A percentile compares a stretch with the other conserved stretches of the same genome.
Conservation (phyloP, 2,888 invertebrate species). For the Oscheius sp. region DNA sequence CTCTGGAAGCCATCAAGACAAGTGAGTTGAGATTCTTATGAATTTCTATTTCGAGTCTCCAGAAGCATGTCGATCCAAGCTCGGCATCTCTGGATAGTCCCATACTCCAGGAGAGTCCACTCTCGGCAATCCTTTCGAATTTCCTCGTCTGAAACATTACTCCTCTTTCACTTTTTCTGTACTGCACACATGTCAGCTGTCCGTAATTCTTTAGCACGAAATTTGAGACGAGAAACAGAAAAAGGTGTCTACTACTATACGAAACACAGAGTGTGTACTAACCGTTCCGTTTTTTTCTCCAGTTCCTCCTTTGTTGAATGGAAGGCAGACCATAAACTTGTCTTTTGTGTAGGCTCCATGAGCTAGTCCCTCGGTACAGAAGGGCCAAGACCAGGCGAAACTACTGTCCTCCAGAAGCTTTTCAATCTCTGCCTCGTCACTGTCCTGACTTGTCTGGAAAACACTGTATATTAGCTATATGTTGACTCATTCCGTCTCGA, state of each 20-base stretch:
- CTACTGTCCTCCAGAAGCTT: slow-evolving; percentile 47
- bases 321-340: slow-evolving; percentile 68
- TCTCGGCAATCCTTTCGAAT: slow-evolving; percentile 68
- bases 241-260: slow-evolving; percentile 14
- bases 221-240: background rate
- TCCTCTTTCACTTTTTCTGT: background rate
- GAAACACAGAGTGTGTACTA: slow-evolving; percentile 18
- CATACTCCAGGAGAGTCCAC: slow-evolving; percentile 68
- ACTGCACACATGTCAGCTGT: background rate
- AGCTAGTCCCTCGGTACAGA: slow-evolving; percentile 67
- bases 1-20: slow-evolving; percentile 69
- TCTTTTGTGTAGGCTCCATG: slow-evolving; percentile 68
- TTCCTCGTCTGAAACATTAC: slow-evolving; percentile 65
- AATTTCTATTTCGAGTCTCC: slow-evolving; percentile 68
- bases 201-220: background rate
- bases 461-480: background rate
- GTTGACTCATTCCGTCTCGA: too few relatives aligned
- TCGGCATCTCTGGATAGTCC: slow-evolving; percentile 63
- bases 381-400: slow-evolving; percentile 71
- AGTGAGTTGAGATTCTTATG: slow-evolving; percentile 65
- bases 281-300: slow-evolving; percentile 69
- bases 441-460: slow-evolving; percentile 24
- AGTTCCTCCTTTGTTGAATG: slow-evolving; percentile 70
- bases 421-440: slow-evolving; percentile 30
- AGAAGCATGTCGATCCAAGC: slow-evolving; percentile 66